Evolutionary conservation across 2,888 invertebrate species (phyloP), one percentile per base, ranked within the genome.

Genomic region (Cheilosia scutellata): DNA sequence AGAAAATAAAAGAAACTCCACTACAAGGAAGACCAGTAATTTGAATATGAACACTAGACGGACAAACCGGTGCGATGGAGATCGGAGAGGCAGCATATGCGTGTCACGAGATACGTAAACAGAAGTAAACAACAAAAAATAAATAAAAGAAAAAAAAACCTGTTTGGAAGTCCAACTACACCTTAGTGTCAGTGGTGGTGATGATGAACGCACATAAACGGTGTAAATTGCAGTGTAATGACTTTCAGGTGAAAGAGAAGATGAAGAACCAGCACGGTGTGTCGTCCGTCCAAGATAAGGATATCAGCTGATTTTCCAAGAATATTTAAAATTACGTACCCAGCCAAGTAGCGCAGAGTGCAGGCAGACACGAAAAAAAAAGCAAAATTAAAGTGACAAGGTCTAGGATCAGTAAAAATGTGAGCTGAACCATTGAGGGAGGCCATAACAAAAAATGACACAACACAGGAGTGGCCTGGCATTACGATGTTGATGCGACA

Each of bases 221-320:
- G 76, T 82, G 86, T 82, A 86, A 86, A 86, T 86, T 86, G 86
- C 82, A 82, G 27, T 63, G 76, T 77, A 86, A 86, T 86, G 57
- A 62, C 13, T 72, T 82, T 76, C 82, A 63, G 70, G 42, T 33
- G 53, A 70, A 70, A 66, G 70, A 40, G 1, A 72, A 60, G 37
- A 62, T 31, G 27, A 1, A n/a, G 3, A 53, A 37, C 33, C 65
- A 63, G 55, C 68, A 20, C 62, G 62, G 16, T 40, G n/a, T 31
- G 11, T 31, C n/a, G 20, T 11, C 9, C 9, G 5, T 6, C 2
- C 11, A 27, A 27, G 60, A 62, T 60, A 77, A 55, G 66, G 44
- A 68, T 77, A 68, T 76, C 86, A 86, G 86, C 82, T 77, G 82
- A 77, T 76, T 78, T 86, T 86, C 77, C 76, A 72, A 82, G 76